Evolutionary conservation across 1,140 invertebrate genomes (phyloP).

Genomic region (Ruditapes philippinarum): DNA sequence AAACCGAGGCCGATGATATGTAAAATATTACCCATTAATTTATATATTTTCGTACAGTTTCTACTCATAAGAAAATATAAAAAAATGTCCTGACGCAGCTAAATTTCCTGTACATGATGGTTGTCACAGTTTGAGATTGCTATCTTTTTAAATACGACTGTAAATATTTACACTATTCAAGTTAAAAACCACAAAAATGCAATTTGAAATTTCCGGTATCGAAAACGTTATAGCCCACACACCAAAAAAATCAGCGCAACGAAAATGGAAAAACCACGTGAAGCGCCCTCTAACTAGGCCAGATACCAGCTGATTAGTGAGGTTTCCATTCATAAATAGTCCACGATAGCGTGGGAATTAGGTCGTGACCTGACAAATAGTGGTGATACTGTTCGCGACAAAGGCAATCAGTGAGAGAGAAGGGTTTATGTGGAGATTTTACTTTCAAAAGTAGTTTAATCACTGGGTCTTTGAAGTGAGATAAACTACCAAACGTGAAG

Average conservation of each 20-base stretch:
- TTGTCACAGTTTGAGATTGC: constrained; percentile 51
- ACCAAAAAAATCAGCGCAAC: constrained; percentile 4
- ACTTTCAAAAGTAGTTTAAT: constrained; percentile 21
- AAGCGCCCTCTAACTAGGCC: constrained; percentile 38
- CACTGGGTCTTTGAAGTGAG: constrained; percentile 5
- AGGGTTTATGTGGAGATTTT: constrained; percentile 22
- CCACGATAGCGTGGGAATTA: constrained; percentile 48
- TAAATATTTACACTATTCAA: constrained; percentile 59
- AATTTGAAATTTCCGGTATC: constrained; percentile 57
- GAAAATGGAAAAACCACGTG: constrained; percentile 58
- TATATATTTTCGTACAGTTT: no score
- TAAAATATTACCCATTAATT: no score
- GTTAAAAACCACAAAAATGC: constrained; percentile 58
- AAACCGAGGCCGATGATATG: no score
- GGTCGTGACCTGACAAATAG: constrained; percentile 43
- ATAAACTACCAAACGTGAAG: background rate
- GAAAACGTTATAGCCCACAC: constrained; percentile 50
- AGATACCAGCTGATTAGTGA: constrained; percentile 40
- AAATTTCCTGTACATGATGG: constrained; percentile 2
- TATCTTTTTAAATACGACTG: constrained; percentile 34
- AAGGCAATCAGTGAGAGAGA: constrained; percentile 18
- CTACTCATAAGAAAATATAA: no score
- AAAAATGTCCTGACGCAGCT: constrained; percentile 42
- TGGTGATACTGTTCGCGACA: constrained; percentile 27
- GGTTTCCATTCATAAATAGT: constrained; percentile 54